These are phyloP conservation scores for Polypterus bichir DNA, from an alignment of 2,113 vertebrate species.

Conservation along the genomic window DNA sequence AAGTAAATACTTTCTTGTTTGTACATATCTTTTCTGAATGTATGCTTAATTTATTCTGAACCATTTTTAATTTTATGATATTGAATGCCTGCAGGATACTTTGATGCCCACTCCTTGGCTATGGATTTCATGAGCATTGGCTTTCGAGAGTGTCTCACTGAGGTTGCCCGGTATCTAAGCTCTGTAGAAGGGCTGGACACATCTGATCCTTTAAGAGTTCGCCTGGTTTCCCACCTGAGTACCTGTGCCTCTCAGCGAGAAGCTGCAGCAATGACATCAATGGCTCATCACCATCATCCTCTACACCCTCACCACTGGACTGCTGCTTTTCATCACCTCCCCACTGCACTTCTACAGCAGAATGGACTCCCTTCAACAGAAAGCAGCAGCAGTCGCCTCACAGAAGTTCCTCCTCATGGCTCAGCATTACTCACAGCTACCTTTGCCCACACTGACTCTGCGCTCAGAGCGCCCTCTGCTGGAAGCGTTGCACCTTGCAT, in stretches of 20 bases:
- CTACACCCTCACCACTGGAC: slow-evolving; percentile 73
- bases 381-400: slow-evolving; percentile 43
- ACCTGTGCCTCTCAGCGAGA: slow-evolving; percentile 78
- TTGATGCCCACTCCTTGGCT: slow-evolving; percentile 73
- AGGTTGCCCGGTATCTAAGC: slow-evolving; percentile 78
- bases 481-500: slow-evolving; percentile 54
- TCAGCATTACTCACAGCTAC: slow-evolving; percentile 59
- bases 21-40: slow-evolving; percentile 6
- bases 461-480: slow-evolving; percentile 50
- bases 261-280: slow-evolving; percentile 61
- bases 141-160: slow-evolving; percentile 79
- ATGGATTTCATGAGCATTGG: slow-evolving; percentile 97
- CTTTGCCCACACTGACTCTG: slow-evolving; percentile 58
- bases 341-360: slow-evolving; percentile 54
- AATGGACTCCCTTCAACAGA: slow-evolving; percentile 52
- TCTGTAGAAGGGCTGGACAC: slow-evolving; percentile 77
- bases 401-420: slow-evolving; percentile 46
- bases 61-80: background rate
- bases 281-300: slow-evolving; percentile 51
- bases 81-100: slow-evolving; percentile 51
- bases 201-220: slow-evolving; percentile 58
- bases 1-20: slow-evolving; percentile 16
- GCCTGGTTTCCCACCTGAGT: slow-evolving; percentile 84
- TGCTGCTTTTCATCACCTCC: slow-evolving; percentile 61
- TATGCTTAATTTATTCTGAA: background rate